Evolutionary conservation across 2,888 invertebrate species (phyloP).

Genomic region (Meliscaeva auricollis): DNA sequence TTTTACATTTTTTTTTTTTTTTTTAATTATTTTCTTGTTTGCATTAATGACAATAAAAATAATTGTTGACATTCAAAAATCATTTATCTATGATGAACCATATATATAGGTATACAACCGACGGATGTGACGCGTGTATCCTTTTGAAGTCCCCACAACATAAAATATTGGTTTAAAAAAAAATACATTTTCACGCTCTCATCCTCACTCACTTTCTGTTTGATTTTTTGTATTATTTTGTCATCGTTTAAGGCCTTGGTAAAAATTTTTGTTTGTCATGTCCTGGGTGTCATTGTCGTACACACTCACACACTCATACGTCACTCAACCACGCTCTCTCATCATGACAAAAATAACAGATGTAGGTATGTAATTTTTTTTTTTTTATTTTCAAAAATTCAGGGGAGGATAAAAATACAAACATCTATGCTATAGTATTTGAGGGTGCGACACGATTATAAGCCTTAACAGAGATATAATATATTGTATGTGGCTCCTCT

Average conservation of each 20-base stretch:
- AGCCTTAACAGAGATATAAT: slow-evolving; percentile 32
- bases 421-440: not conserved
- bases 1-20: not conserved
- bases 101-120: no score
- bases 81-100: slow-evolving; percentile 11
- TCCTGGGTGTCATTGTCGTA: slow-evolving; percentile 50
- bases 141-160: slow-evolving; percentile 23
- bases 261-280: slow-evolving; percentile 58
- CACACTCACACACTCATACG: not conserved
- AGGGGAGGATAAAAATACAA: slow-evolving; percentile 14
- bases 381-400: not conserved
- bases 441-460: slow-evolving; percentile 53
- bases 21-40: not conserved
- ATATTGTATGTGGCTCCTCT: not conserved
- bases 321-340: slow-evolving; percentile 16
- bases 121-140: no score
- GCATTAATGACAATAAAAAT: slow-evolving; percentile 62
- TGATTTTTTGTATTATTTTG: not conserved
- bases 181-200: slow-evolving; percentile 35
- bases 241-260: slow-evolving; percentile 34
- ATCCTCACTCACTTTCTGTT: not conserved
- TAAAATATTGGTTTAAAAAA: slow-evolving; percentile 2
- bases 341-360: slow-evolving; percentile 49
- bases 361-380: slow-evolving; percentile 48
- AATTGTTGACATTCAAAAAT: slow-evolving; percentile 47